Evolutionary conservation across 2,797 vertebrate species (phyloP).

Genomic region (Dermochelys coriacea): DNA sequence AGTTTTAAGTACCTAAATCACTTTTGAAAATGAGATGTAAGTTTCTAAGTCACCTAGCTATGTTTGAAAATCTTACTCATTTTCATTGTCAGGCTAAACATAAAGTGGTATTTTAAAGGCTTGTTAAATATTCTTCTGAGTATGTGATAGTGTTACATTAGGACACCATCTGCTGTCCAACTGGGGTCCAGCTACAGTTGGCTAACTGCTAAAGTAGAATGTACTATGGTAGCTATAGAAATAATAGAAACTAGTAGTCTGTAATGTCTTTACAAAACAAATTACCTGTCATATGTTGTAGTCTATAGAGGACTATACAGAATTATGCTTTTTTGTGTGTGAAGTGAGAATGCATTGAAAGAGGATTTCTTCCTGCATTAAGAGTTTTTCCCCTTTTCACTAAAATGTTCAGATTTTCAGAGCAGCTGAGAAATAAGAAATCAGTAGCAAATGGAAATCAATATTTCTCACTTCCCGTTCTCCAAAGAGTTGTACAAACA

Average conservation of each 20-base stretch:
- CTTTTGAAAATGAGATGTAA: not conserved
- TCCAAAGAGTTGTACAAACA: not conserved
- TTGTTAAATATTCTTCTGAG: conserved; percentile 37
- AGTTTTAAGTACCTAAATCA: not conserved
- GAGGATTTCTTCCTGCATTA: not conserved
- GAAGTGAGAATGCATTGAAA: not conserved
- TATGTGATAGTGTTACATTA: conserved; percentile 56
- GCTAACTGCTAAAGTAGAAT: not conserved
- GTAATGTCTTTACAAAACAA: not conserved
- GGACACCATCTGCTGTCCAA: conserved; percentile 77
- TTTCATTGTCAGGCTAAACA: conserved; percentile 11
- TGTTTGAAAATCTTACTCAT: not conserved
- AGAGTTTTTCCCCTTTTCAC: not conserved
- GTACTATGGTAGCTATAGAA: not conserved
- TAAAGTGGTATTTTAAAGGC: conserved; percentile 30
- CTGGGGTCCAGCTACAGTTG: not conserved
- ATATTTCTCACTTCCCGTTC: not conserved
- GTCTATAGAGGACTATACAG: not conserved
- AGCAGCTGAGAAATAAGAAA: not conserved
- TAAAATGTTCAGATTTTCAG: not conserved
- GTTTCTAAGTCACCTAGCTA: not conserved
- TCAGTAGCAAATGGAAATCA: not conserved
- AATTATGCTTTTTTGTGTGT: not conserved
- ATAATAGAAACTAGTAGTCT: not conserved
- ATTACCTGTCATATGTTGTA: not conserved